Conservation (phyloP, 2,888 invertebrate genomes). For the Acanthococcus lagerstroemiae region DNA sequence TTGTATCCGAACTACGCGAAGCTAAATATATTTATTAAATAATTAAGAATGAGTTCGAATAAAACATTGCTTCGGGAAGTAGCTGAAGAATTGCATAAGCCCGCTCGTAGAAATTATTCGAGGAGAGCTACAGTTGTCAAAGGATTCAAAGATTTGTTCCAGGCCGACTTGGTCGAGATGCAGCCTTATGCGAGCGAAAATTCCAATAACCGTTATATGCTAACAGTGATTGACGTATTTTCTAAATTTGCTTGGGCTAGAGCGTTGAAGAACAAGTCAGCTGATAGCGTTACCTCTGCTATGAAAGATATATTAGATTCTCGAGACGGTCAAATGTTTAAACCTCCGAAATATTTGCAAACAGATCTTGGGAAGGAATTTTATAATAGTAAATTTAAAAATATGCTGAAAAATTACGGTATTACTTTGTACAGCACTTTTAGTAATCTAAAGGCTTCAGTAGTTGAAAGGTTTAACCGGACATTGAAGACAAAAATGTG, state of each 20-base stretch:
- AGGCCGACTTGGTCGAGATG: background rate
- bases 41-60: too few relatives aligned
- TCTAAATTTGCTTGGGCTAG: background rate
- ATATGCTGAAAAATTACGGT: background rate
- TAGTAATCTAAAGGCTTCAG: background rate
- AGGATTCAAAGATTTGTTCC: background rate
- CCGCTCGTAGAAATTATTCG: too few relatives aligned
- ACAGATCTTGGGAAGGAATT: background rate
- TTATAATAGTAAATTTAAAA: background rate
- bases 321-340: background rate
- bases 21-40: too few relatives aligned
- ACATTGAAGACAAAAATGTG: background rate
- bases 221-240: background rate
- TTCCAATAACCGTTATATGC: background rate
- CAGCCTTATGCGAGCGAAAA: background rate
- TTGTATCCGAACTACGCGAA: too few relatives aligned
- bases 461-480: background rate
- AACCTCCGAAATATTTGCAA: background rate
- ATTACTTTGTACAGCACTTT: background rate
- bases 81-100: too few relatives aligned
- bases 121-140: background rate
- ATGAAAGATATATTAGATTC: background rate
- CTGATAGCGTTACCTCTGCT: background rate
- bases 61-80: too few relatives aligned
- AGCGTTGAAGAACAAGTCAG: background rate